These are phyloP conservation scores for Microctenopoma steveboyesi DNA, from an alignment of 2,797 vertebrate genomes.

Conservation along the genomic window DNA sequence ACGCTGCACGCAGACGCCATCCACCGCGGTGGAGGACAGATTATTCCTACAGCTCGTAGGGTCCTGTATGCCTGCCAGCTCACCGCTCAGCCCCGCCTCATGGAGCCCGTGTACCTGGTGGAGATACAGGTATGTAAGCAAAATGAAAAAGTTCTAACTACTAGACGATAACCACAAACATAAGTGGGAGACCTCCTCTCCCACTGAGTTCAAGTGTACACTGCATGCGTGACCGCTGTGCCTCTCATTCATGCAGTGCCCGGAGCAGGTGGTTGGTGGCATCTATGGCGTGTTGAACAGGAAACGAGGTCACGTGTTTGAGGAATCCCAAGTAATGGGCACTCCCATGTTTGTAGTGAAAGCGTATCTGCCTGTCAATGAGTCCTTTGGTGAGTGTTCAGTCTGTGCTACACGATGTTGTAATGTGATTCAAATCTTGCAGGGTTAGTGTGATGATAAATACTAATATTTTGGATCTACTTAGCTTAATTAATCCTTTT, in stretches of 20 bases:
- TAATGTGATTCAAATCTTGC: not conserved
- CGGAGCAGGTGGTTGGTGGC: conserved; percentile 92
- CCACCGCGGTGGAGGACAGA: conserved; percentile 94
- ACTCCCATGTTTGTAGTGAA: conserved; percentile 97
- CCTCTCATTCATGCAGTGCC: conserved; percentile 79
- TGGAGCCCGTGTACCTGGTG: conserved; percentile 96
- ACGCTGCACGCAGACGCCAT: conserved; percentile 95
- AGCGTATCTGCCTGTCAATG: conserved; percentile 93
- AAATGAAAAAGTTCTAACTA: not conserved
- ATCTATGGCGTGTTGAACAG: conserved; percentile 95
- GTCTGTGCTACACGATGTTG: not conserved
- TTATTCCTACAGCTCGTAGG: conserved; percentile 93
- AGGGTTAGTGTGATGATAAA: not conserved
- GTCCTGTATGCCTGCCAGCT: conserved; percentile 93
- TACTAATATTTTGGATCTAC: not conserved
- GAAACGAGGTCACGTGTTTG: conserved; percentile 93
- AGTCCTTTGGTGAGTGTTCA: conserved; percentile 91
- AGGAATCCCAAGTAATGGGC: conserved; percentile 92
- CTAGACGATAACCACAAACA: not conserved
- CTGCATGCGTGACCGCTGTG: not conserved
- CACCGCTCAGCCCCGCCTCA: conserved; percentile 91
- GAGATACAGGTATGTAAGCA: conserved; percentile 90
- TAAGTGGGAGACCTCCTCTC: no score
- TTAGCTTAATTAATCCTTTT: not conserved
- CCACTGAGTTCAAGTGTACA: not conserved